Evolutionary conservation across 2,113 vertebrate genomes (phyloP), one percentile per base, ranked within the genome.

Genomic region (Pseudopipra pipra): DNA sequence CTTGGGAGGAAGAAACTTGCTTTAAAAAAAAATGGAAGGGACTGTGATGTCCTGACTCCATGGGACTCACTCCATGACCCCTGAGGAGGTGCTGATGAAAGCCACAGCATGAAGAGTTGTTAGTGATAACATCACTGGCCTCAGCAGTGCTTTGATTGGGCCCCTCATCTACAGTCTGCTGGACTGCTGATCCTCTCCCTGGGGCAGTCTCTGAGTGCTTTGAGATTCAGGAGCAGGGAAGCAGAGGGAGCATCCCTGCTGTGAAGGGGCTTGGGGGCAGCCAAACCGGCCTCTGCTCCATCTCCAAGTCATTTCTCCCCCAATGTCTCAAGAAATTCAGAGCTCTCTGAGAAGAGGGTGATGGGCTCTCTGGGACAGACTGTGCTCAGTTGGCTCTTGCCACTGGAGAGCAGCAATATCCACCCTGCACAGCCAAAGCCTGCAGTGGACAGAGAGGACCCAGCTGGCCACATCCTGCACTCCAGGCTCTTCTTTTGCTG

Each of bases 401-500:
- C 74, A 35, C 44, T 2, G 39, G 85, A 30, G 62, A 85, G 65
- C 56, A 92, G 72, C 63, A 47, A 23, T 10, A 31, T 31, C 83
- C 89, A 92, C 27, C 5, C 24, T 63, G 85, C 37, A 33, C 44
- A 47, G 58, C 37, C 75, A 59, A 51, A 86, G 39, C 43, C 63
- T 49, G 74, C 15, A 0, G 41, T n/a, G 59, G 55, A 41, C 33
- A 61, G 61, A 47, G 13, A n/a, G 63, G 28, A 56, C 46, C 21
- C 4, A 84, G 87, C 49, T 67, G 77, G 59, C 33, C 72, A 55
- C 44, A 54, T 97, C 80, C 93, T 70, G 37, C 17, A 31, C 98
- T 87, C 78, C 93, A 14, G 55, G 97, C 44, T 39, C 68, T 22
- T 47, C 63, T 30, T 97, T 98, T 33, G 78, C 49, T 12, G 65